These are phyloP conservation scores for Leucania comma DNA, from an alignment of 2,888 invertebrate species.

Conservation along the genomic window DNA sequence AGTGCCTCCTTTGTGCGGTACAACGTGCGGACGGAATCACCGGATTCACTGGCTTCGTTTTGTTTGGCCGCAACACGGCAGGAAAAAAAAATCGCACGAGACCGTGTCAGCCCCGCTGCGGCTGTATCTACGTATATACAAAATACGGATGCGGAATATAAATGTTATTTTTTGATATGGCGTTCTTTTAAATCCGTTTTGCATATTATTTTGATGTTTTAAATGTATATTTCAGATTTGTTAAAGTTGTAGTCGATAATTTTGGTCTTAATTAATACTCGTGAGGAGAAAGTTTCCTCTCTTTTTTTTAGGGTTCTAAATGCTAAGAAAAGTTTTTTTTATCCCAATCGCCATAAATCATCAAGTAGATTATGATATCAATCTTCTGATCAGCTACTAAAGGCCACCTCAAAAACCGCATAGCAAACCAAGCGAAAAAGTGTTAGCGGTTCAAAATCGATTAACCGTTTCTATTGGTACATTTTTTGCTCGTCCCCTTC, in stretches of 20 bases:
- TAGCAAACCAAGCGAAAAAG: conserved; percentile 40
- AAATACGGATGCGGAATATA: conserved; percentile 55
- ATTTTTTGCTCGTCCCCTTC: conserved; percentile 58
- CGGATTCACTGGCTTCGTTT: conserved; percentile 66
- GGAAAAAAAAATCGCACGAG: conserved; percentile 55
- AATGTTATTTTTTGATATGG: conserved; percentile 34
- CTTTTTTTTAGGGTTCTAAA: background rate
- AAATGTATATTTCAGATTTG: conserved; percentile 6
- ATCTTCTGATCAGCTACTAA: conserved; percentile 7
- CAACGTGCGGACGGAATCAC: conserved; percentile 62
- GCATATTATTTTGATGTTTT: conserved; percentile 25
- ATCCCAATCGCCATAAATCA: background rate
- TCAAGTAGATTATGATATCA: background rate
- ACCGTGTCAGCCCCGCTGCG: conserved; percentile 51
- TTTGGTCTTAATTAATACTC: background rate
- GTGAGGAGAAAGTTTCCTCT: background rate
- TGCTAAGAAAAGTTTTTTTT: background rate
- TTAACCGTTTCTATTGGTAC: conserved; percentile 52
- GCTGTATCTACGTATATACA: conserved; percentile 19
- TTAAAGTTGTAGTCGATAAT: background rate
- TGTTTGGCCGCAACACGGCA: conserved; percentile 67
- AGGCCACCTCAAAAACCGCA: conserved; percentile 21
- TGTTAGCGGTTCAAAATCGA: conserved; percentile 57
- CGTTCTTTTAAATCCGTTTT: conserved; percentile 32
- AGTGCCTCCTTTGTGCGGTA: conserved; percentile 62